Evolutionary conservation across 2,113 vertebrate genomes (phyloP).

Genomic region (Axis porcinus): DNA sequence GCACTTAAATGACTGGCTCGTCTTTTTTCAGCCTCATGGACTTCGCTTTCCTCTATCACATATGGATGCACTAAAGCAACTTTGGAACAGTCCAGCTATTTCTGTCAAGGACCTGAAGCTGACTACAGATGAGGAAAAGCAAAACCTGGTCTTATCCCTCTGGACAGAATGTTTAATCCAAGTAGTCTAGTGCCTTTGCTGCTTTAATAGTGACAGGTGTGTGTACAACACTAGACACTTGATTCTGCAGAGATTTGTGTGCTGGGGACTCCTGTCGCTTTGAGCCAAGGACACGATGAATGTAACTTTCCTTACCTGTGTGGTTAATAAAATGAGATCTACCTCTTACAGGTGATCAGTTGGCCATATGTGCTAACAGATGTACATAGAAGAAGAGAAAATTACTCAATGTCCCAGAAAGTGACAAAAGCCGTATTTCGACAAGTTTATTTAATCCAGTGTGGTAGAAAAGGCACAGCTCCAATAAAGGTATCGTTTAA

Average conservation of each 20-base stretch:
- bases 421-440: conserved; percentile 18
- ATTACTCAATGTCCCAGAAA: background rate
- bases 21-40: conserved; percentile 77
- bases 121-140: conserved; percentile 81
- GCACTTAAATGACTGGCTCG: background rate
- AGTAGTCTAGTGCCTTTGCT: conserved; percentile 71
- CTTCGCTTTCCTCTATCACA: conserved; percentile 88
- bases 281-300: no score
- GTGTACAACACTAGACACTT: background rate
- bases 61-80: conserved; percentile 86
- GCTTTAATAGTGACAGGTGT: background rate
- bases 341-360: background rate
- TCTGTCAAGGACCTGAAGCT: conserved; percentile 84
- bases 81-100: conserved; percentile 80
- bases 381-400: background rate
- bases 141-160: conserved; percentile 86
- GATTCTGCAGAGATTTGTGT: background rate
- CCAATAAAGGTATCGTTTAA: conserved; percentile 41
- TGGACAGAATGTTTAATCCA: conserved; percentile 91
- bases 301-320: background rate
- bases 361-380: background rate
- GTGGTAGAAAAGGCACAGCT: conserved; percentile 59
- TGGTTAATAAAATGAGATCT: background rate
- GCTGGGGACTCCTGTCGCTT: background rate
- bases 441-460: conserved; percentile 65